Base-by-base conservation (phyloP, 2,113 vertebrate genomes). In the Percina caprodes region DNA sequence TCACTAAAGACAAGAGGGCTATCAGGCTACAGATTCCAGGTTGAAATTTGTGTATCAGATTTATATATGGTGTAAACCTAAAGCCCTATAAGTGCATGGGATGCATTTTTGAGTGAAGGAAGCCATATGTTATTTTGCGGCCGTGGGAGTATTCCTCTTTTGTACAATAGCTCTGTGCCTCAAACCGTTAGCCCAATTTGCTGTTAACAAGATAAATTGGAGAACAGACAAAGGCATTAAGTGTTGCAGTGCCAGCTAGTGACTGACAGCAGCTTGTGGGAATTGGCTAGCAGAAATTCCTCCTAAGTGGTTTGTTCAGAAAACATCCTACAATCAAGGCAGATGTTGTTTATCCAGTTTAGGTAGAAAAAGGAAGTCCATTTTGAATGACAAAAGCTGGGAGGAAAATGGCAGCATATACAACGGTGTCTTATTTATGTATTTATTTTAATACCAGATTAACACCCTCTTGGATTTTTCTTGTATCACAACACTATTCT, bases 151-250 rank as follows among this genome's bases (percentile, higher is more conserved):
- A 85, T 85, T 91, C 87, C 83, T 86, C 87, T 88, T 87, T 89
- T 93, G 89, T 84, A 89, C 92, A 94, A 94, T 94, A 93, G 88
- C 90, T 89, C 75, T 76, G 93, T 78, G 89, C 90, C 93, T 94
- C 85, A 91, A 92, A 93, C 91, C 68, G 89, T 93, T 94, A 91
- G 91, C 92, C 93, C 93, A 94, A 95, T 95, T 95, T 95, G 94
- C 94, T 94, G 94, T 93, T 95, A 96, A 95, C 93, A 94, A 95
- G 95, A 95, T 95, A 94, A 95, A 95, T 94, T 94, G 94, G 92
- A 92, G 94, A 94, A 94, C 89, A 96, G 94, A 95, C 94, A 95
- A 95, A 95, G 91, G 94, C 95, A 94, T 95, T 95, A 95, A 95
- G 95, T 94, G 94, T 94, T 94, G 94, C 94, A 79, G 90, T 94